These are phyloP conservation scores for Castor canadensis DNA, from an alignment of 2,113 vertebrate genomes.

Conservation along the genomic window DNA sequence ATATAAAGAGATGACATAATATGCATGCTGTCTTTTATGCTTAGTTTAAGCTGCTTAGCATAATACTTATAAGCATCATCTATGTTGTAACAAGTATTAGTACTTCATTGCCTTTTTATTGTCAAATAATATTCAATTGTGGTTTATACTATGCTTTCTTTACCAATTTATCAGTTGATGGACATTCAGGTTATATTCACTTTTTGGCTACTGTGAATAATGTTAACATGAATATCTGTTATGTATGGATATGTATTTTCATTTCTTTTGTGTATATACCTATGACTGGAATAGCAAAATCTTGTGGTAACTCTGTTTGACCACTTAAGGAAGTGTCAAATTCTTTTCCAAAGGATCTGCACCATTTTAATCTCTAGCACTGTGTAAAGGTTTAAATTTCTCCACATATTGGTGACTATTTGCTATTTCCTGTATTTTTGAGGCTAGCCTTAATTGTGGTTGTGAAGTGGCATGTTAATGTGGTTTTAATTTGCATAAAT, in stretches of 20 bases:
- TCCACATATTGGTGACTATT: background rate
- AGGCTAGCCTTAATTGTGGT: background rate
- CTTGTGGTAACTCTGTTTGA: background rate
- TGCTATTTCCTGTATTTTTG: background rate
- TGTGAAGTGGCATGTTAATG: background rate
- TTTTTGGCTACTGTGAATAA: background rate
- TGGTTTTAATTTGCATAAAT: background rate
- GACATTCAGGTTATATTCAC: background rate
- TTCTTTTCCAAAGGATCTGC: background rate
- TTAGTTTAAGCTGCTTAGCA: background rate
- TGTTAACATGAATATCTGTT: background rate
- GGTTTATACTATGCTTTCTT: too few relatives aligned
- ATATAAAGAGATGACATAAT: too few relatives aligned
- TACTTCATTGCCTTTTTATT: background rate
- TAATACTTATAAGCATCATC: background rate
- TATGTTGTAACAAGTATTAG: background rate
- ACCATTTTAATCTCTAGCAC: background rate
- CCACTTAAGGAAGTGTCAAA: background rate
- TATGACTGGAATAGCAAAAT: background rate
- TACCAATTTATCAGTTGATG: background rate
- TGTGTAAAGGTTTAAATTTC: background rate
- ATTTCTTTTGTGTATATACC: background rate
- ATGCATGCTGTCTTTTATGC: background rate
- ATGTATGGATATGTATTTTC: background rate
- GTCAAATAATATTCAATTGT: slow-evolving; percentile 3